Percentiles rank a stretch among this genome's conserved stretches.
Conservation (phyloP, 2,113 vertebrate species). For the Bubo bubo region DNA sequence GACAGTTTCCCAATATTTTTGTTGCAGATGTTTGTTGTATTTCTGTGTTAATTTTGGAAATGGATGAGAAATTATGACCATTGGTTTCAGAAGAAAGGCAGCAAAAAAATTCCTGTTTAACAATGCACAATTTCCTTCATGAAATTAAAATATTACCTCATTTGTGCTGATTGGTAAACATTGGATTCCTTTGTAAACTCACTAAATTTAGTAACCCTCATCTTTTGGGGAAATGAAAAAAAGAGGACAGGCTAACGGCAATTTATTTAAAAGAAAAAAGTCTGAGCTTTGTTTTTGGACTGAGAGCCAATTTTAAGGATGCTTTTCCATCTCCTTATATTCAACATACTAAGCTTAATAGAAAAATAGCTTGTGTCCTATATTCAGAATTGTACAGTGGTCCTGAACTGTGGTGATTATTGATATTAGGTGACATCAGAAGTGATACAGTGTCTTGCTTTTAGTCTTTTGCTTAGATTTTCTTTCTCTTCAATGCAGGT, state of each 20-base stretch:
- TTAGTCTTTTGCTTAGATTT: neutral
- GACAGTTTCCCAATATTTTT: neutral
- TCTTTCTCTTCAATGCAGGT: conserved; percentile 66
- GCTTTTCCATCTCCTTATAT: neutral
- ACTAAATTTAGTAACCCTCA: fast-evolving
- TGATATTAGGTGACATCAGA: neutral
- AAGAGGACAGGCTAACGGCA: neutral
- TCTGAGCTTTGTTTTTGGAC: neutral
- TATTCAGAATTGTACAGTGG: neutral
- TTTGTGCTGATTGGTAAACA: neutral
- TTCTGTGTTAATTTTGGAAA: neutral
- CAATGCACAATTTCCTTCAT: fast-evolving
- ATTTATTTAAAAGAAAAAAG: neutral
- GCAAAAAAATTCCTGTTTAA: neutral
- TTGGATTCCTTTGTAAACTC: neutral
- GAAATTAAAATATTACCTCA: neutral
- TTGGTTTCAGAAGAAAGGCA: neutral
- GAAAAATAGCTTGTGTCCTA: neutral
- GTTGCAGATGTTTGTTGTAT: neutral
- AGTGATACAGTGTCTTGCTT: neutral
- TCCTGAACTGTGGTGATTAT: neutral
- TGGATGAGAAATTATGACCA: neutral
- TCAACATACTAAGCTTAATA: neutral
- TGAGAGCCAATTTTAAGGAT: neutral
- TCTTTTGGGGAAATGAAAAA: neutral